A percentile compares a stretch with the other conserved stretches of the same genome.
Conservation (phyloP, 1,140 invertebrate species). For the Drosophila ironensis region DNA sequence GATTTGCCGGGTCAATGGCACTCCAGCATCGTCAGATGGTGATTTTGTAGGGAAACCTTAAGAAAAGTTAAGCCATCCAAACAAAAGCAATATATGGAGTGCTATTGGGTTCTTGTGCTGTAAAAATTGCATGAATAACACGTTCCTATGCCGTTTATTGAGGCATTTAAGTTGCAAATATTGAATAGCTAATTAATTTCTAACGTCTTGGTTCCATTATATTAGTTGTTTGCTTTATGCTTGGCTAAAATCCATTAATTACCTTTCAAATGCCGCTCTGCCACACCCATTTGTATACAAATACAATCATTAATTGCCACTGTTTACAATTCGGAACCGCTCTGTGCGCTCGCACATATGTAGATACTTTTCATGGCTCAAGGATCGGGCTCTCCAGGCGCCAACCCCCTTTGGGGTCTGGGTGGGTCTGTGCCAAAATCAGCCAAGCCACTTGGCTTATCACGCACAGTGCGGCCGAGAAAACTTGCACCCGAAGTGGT, state of each 20-base stretch:
- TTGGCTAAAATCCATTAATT: too few relatives aligned
- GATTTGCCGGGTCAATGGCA: not conserved
- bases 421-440: conserved; percentile 53
- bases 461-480: conserved; percentile 62
- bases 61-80: conserved; percentile 1
- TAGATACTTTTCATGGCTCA: conserved; percentile 57
- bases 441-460: conserved; percentile 69
- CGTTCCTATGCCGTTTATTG: too few relatives aligned
- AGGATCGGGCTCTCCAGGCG: conserved; percentile 22
- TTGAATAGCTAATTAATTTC: too few relatives aligned
- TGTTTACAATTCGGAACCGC: not conserved
- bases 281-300: too few relatives aligned
- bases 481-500: conserved; percentile 61
- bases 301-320: not conserved
- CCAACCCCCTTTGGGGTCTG: not conserved
- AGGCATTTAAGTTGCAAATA: too few relatives aligned
- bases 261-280: too few relatives aligned
- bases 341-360: conserved; percentile 23
- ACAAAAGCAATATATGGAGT: too few relatives aligned
- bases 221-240: too few relatives aligned
- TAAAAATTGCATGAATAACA: too few relatives aligned
- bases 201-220: too few relatives aligned
- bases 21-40: not conserved
- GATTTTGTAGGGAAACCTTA: conserved; percentile 11
- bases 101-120: too few relatives aligned